A percentile compares a stretch with the other conserved stretches of the same genome.
phyloP scores from a whole-genome alignment of 2,797 vertebrate species.

The Neosalanx taihuensis region DNA sequence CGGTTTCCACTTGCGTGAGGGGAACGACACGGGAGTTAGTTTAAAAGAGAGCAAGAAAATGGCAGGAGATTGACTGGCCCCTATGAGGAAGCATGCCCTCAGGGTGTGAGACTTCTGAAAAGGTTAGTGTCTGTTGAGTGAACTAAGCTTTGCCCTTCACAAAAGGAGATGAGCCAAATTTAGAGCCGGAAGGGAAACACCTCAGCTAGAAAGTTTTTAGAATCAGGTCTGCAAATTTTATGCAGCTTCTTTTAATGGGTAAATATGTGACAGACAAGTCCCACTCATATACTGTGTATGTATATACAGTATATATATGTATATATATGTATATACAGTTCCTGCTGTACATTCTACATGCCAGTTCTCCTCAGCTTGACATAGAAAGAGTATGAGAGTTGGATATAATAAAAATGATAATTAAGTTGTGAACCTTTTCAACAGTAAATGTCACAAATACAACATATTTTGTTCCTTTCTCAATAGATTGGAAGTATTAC shows the following conservation, averaged over 20 bases:
- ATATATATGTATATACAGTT: not conserved
- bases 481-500: too few species aligned
- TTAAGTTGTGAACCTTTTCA: too few species aligned
- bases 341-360: not conserved
- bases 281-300: not conserved
- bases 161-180: slow-evolving; percentile 30
- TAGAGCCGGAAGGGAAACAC: not conserved
- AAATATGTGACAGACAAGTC: not conserved
- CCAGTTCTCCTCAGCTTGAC: not conserved
- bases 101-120: slow-evolving; percentile 49
- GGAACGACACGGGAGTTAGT: slow-evolving; percentile 2
- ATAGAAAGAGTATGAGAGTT: not conserved
- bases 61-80: slow-evolving; percentile 52
- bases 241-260: not conserved
- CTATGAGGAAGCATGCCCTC: slow-evolving; percentile 34
- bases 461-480: too few species aligned
- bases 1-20: not conserved
- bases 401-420: too few species aligned
- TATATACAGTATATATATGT: too few species aligned
- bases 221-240: not conserved
- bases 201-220: not conserved
- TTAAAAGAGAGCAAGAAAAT: slow-evolving; percentile 11
- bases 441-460: too few species aligned
- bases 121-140: slow-evolving; percentile 51
- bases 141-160: slow-evolving; percentile 36